A percentile compares a stretch with the other conserved stretches of the same genome.
phyloP scores from a whole-genome alignment of 2,888 invertebrate species.

The Zonitis immaculata region DNA sequence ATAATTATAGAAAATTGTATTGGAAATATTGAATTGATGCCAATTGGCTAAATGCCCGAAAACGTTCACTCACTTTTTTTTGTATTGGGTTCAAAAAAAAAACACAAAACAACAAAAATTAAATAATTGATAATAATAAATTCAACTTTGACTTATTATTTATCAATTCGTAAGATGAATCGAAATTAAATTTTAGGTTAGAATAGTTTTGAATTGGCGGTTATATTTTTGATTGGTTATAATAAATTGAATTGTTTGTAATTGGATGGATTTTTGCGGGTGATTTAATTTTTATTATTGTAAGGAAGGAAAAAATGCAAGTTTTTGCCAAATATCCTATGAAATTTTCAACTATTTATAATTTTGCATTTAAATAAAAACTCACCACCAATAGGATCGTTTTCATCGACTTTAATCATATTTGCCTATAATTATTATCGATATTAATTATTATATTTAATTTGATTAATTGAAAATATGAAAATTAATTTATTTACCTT shows the following conservation, averaged over 20 bases:
- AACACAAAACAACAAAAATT: no score
- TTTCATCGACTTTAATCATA: slow-evolving; percentile 88
- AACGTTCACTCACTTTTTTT: no score
- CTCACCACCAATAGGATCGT: slow-evolving; percentile 87
- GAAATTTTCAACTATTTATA: no score
- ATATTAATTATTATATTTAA: not conserved
- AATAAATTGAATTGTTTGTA: no score
- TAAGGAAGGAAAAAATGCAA: no score
- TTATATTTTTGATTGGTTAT: no score
- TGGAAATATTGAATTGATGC: slow-evolving; percentile 13
- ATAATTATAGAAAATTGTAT: slow-evolving; percentile 3
- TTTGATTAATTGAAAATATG: not conserved
- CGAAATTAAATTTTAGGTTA: no score
- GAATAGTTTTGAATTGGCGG: no score
- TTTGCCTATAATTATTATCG: not conserved
- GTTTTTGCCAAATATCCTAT: no score
- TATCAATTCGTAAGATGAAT: not conserved
- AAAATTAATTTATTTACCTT: no score
- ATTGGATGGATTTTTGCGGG: no score
- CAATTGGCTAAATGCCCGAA: slow-evolving; percentile 21
- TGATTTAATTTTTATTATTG: no score
- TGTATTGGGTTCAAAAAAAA: slow-evolving; percentile 16
- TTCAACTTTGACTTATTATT: not conserved
- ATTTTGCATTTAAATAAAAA: not conserved
- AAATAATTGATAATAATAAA: slow-evolving; percentile 12